Evolutionary conservation across 2,888 invertebrate genomes (phyloP).

Genomic region (Nomada lathburiana): DNA sequence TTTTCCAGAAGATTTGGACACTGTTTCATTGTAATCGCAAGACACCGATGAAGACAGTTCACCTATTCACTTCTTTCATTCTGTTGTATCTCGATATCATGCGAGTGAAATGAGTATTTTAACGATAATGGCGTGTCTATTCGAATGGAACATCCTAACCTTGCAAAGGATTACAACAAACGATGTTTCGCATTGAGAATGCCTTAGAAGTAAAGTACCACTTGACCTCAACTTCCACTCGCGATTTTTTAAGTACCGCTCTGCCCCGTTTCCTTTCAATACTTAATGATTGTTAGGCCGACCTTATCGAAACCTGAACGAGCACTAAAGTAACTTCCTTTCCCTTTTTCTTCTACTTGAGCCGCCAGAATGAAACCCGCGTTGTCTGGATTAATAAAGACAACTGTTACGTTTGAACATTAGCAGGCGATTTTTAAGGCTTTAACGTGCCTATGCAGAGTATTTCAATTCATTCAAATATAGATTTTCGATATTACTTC

Average conservation of each 20-base stretch:
- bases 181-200: conserved; percentile 21
- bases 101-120: not conserved
- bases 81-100: not conserved
- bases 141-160: not conserved
- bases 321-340: not conserved
- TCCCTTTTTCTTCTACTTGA: not conserved
- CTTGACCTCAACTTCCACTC: conserved; percentile 31
- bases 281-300: conserved; percentile 24
- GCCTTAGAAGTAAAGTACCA: conserved; percentile 22
- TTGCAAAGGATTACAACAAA: conserved; percentile 1
- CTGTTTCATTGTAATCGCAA: too few species aligned
- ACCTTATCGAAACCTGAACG: conserved; percentile 7
- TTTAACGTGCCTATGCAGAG: too few species aligned
- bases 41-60: too few species aligned
- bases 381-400: too few species aligned
- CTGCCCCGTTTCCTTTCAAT: conserved; percentile 22
- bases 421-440: too few species aligned
- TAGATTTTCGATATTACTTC: too few species aligned
- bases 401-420: too few species aligned
- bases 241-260: conserved; percentile 32
- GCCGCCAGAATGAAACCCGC: too few species aligned
- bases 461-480: too few species aligned
- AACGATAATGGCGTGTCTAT: not conserved
- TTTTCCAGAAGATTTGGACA: too few species aligned
- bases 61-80: not conserved